phyloP scores from a whole-genome alignment of 2,888 invertebrate species.

The Zaprionus lineosus region DNA sequence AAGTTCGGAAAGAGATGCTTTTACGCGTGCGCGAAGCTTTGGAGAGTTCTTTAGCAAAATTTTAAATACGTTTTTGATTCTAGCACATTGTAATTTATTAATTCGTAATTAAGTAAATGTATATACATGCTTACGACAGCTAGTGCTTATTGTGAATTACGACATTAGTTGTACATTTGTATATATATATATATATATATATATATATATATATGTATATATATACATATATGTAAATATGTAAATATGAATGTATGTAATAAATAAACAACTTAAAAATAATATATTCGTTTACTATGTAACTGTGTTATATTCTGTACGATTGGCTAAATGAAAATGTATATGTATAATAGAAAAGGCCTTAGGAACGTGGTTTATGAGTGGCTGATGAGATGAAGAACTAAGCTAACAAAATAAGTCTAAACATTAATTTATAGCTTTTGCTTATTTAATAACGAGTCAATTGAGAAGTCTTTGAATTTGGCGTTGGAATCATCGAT shows the following conservation, averaged over 20 bases:
- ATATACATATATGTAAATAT: too few species aligned
- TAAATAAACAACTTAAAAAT: constrained; percentile 69
- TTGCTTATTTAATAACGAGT: constrained; percentile 81
- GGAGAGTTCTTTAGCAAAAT: constrained; percentile 4
- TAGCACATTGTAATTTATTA: constrained; percentile 62
- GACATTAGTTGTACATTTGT: constrained; percentile 50
- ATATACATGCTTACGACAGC: constrained; percentile 53
- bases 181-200: too few species aligned
- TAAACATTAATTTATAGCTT: constrained; percentile 36
- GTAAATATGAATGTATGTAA: constrained; percentile 60
- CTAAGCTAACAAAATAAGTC: constrained; percentile 64
- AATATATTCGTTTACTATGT: constrained; percentile 50
- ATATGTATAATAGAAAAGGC: constrained; percentile 26
- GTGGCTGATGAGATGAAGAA: constrained; percentile 42
- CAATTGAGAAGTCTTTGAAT: constrained; percentile 83
- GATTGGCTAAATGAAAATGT: constrained; percentile 64
- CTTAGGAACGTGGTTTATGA: constrained; percentile 65
- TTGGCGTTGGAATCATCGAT: constrained; percentile 82
- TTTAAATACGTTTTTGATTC: constrained; percentile 31
- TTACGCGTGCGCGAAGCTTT: constrained; percentile 82
- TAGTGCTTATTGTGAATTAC: constrained; percentile 52
- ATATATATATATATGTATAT: too few species aligned
- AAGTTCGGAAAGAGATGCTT: constrained; percentile 94
- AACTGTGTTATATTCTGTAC: constrained; percentile 33
- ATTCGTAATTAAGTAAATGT: constrained; percentile 60